phyloP scores from a whole-genome alignment of 2,113 vertebrate genomes.

The Ia io region DNA sequence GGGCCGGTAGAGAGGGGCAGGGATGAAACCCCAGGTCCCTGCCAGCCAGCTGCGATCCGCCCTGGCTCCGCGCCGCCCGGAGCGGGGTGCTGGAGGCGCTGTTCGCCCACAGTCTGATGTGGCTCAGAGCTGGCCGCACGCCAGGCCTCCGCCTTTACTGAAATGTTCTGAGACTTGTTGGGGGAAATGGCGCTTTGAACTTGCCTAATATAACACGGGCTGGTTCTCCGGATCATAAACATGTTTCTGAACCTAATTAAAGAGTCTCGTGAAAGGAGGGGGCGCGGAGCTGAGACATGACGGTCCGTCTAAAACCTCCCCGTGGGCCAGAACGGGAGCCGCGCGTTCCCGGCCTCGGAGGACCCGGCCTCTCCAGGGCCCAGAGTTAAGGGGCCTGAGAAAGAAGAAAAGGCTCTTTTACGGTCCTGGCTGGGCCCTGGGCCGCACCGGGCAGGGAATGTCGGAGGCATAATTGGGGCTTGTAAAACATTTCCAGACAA shows the following conservation, averaged over 20 bases:
- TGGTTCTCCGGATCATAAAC: slow-evolving; percentile 72
- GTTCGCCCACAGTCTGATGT: slow-evolving; percentile 32
- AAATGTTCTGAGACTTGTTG: slow-evolving; percentile 64
- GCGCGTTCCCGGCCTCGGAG: slow-evolving; percentile 61
- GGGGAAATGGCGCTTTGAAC: slow-evolving; percentile 72
- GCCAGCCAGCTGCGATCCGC: neutral
- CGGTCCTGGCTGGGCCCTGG: slow-evolving; percentile 59
- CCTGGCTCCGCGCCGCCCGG: neutral
- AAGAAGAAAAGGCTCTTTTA: slow-evolving; percentile 72
- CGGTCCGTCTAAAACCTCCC: slow-evolving; percentile 55
- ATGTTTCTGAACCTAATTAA: slow-evolving; percentile 76
- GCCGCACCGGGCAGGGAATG: slow-evolving; percentile 18
- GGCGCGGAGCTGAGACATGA: slow-evolving; percentile 52
- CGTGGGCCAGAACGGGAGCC: slow-evolving; percentile 60
- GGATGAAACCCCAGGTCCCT: neutral
- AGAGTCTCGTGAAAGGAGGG: slow-evolving; percentile 59
- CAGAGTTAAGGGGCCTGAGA: slow-evolving; percentile 61
- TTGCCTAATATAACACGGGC: slow-evolving; percentile 73
- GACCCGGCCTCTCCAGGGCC: slow-evolving; percentile 41
- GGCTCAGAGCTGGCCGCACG: slow-evolving; percentile 44
- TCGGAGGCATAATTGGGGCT: slow-evolving; percentile 69
- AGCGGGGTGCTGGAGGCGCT: slow-evolving; percentile 3
- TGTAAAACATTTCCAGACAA: slow-evolving; percentile 75
- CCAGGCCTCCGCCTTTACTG: slow-evolving; percentile 57
- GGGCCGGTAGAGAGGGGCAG: rapidly evolving